These are phyloP conservation scores for Drosophila mayaguana DNA, from an alignment of 2,888 invertebrate genomes.

Conservation along the genomic window DNA sequence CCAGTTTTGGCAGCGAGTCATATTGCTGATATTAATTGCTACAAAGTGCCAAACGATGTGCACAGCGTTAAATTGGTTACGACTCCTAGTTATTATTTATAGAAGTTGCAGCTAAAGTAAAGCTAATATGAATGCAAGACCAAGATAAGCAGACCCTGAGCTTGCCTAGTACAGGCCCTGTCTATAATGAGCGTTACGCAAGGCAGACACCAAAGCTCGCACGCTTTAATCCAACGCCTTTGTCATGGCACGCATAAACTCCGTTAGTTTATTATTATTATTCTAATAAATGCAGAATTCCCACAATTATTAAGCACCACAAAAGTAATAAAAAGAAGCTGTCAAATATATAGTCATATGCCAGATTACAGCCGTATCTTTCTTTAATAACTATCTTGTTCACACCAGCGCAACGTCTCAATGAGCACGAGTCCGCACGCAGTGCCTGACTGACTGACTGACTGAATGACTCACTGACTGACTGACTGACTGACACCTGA, in stretches of 20 bases:
- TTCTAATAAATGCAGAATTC: constrained; percentile 72
- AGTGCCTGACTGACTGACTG: constrained; percentile 38
- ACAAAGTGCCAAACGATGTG: constrained; percentile 59
- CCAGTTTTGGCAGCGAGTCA: constrained; percentile 55
- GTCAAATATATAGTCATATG: constrained; percentile 40
- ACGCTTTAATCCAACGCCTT: constrained; percentile 52
- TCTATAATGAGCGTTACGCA: constrained; percentile 48
- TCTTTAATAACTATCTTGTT: constrained; percentile 56
- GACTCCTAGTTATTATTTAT: constrained; percentile 30
- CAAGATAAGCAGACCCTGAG: constrained; percentile 20
- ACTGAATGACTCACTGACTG: constrained; percentile 33
- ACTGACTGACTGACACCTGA: constrained; percentile 43
- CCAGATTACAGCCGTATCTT: constrained; percentile 35
- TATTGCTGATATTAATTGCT: constrained; percentile 56
- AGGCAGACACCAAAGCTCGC: constrained; percentile 44
- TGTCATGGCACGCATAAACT: constrained; percentile 69
- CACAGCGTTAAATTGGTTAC: constrained; percentile 50
- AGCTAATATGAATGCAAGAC: background rate
- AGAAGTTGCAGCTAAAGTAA: background rate
- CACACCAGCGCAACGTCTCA: constrained; percentile 61
- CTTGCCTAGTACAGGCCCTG: constrained; percentile 2
- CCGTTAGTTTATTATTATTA: constrained; percentile 68
- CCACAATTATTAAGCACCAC: constrained; percentile 69
- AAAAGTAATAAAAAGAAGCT: constrained; percentile 21
- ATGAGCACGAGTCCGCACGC: constrained; percentile 54